Evolutionary conservation across 2,888 invertebrate genomes (phyloP), one percentile per base, ranked within the genome.

Genomic region (Lasius fuliginosus): DNA sequence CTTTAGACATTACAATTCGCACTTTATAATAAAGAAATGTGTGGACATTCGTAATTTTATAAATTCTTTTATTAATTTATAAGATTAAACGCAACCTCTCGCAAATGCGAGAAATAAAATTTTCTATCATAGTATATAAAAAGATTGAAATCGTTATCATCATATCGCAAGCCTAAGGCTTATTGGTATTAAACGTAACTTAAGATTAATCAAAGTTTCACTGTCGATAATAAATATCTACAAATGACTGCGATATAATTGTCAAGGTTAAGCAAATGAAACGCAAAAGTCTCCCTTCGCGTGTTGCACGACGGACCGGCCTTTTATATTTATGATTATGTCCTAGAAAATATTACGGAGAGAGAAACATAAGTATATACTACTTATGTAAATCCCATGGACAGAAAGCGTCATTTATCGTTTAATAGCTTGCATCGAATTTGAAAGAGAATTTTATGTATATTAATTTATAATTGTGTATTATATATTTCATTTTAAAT

Each of bases 221-320:
- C 58, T 71, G 79, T 71, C 60, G 79, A 71, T 62, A 82, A 79
- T 81, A 85, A 77, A 81, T 85, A 77, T 73, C 67, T 67, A 46
- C 56, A 53, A 53, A 33, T 46, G 15, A 58, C 58, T 53, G 40
- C 15, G 36, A 74, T 65, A 53, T 76, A 83, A 84, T 58, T 75
- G 60, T 33, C 82, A 86, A 86, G 82, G 85, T 67, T 76, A 84
- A 71, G 69, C 49, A 58, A 86, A 86, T 69, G 11, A 77, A 83
- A 87, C 75, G 76, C 64, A 81, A 60, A 77, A 76, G 62, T 23
- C 36, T 67, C 18, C 65, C 58, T 49, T 87, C 77, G 81, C 77
- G 81, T 71, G 85, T 76, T 56, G 42, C 83, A 77, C 74, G 76
- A 62, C 36, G 79, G 15, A 30, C 46, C 49, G 2, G 42, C 15